Conservation (phyloP, 35 echinoderm and acorn worm species). For the Strongylocentrotus purpuratus region DNA sequence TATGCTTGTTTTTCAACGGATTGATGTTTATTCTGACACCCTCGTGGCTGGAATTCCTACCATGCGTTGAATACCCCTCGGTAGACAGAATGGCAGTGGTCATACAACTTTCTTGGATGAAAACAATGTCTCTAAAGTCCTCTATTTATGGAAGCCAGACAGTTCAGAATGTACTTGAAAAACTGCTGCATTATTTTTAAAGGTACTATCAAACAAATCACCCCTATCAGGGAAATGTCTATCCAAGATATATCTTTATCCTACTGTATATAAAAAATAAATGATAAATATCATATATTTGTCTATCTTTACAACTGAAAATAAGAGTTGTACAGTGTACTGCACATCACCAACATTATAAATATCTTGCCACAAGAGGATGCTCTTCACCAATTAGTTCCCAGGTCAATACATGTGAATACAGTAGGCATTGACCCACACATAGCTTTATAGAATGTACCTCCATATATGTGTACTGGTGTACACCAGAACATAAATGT, state of each 20-base stretch:
- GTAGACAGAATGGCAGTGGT: not conserved
- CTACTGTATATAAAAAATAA: no score
- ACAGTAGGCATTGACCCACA: not conserved
- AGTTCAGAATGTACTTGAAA: not conserved
- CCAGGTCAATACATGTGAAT: not conserved
- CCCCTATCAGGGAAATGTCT: no score
- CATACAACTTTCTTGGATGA: not conserved
- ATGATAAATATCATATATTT: no score
- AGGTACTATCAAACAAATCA: not conserved
- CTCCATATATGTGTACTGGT: no score
- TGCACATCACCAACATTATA: not conserved
- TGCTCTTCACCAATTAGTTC: not conserved
- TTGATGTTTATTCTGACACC: slow-evolving; percentile 41
- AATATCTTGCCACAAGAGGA: not conserved
- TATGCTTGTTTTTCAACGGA: not conserved
- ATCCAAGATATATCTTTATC: no score
- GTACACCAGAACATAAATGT: no score
- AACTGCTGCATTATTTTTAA: not conserved
- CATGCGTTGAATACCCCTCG: not conserved
- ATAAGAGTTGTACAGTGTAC: not conserved
- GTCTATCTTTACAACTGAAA: no score
- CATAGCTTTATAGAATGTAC: not conserved
- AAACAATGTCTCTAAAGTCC: not conserved
- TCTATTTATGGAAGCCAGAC: not conserved
- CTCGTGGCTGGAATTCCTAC: not conserved